These are phyloP conservation scores for Allophyes oxyacanthae DNA, from an alignment of 2,888 invertebrate genomes.

Conservation along the genomic window DNA sequence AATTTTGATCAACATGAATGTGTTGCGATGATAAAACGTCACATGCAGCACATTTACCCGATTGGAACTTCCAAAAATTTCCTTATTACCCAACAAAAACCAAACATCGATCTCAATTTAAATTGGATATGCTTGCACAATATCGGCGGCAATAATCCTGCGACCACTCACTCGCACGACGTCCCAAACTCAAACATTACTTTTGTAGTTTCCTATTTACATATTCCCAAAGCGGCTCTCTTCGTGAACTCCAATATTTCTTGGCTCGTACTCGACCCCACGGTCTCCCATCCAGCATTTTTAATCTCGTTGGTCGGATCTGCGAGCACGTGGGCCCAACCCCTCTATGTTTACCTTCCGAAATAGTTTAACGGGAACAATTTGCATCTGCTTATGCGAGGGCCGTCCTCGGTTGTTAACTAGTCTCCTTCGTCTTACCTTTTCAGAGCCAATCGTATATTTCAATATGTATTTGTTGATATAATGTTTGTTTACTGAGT, in stretches of 20 bases:
- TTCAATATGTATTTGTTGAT: constrained; percentile 46
- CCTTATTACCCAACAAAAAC: constrained; percentile 34
- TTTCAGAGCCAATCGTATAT: constrained; percentile 55
- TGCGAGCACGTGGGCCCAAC: constrained; percentile 81
- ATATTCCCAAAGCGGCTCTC: constrained; percentile 87
- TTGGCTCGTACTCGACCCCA: constrained; percentile 79
- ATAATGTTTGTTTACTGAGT: constrained; percentile 43
- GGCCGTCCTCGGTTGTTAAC: constrained; percentile 87
- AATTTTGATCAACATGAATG: too few relatives aligned
- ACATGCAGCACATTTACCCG: too few relatives aligned
- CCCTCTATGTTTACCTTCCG: constrained; percentile 88
- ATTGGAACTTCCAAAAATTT: constrained; percentile 3
- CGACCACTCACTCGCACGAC: constrained; percentile 78
- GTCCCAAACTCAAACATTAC: constrained; percentile 85
- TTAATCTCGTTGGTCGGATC: constrained; percentile 87
- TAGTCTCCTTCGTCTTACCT: constrained; percentile 73
- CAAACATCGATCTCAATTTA: constrained; percentile 68
- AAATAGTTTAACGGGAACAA: constrained; percentile 89
- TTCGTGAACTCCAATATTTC: constrained; percentile 86
- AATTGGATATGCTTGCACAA: constrained; percentile 74
- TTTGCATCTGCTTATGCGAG: constrained; percentile 88
- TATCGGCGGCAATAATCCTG: constrained; percentile 77
- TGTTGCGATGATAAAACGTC: too few relatives aligned
- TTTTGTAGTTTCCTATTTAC: constrained; percentile 87
- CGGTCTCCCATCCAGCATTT: constrained; percentile 86